Conservation (phyloP, 2,888 invertebrate genomes). For the Nemurella pictetii region DNA sequence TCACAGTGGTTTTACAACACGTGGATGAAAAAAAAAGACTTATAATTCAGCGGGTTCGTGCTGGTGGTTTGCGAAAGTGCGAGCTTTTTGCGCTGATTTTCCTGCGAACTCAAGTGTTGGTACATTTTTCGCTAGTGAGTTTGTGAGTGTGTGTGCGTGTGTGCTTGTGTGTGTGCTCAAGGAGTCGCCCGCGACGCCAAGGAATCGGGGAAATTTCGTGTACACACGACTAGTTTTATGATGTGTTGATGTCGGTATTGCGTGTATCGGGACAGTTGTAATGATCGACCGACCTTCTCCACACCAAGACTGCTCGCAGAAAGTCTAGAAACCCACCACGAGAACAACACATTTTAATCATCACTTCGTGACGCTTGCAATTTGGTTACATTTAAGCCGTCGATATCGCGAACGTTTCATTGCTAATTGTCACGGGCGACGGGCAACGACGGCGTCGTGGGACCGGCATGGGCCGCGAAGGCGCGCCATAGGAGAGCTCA, state of each 20-base stretch:
- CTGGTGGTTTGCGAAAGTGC: too few species aligned
- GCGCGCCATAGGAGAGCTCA: background rate
- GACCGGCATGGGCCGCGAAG: background rate
- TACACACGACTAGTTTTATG: background rate
- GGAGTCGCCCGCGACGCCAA: background rate
- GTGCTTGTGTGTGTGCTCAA: background rate
- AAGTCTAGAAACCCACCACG: background rate
- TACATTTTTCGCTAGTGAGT: background rate
- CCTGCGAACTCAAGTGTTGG: background rate
- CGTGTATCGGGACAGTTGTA: conserved; percentile 1
- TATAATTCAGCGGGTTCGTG: background rate
- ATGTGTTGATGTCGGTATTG: background rate
- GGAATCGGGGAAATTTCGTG: conserved; percentile 21
- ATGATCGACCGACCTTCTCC: conserved; percentile 16
- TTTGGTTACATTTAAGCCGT: background rate
- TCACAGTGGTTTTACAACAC: background rate
- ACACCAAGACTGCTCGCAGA: background rate
- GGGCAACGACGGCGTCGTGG: background rate
- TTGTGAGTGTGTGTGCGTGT: conserved; percentile 3
- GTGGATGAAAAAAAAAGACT: background rate
- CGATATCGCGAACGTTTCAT: background rate
- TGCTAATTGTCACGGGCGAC: background rate
- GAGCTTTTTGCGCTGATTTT: background rate
- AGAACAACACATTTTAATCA: background rate
- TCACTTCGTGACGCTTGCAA: conserved; percentile 7